Conservation (phyloP, 2,113 vertebrate genomes). For the Brachyistius frenatus region DNA sequence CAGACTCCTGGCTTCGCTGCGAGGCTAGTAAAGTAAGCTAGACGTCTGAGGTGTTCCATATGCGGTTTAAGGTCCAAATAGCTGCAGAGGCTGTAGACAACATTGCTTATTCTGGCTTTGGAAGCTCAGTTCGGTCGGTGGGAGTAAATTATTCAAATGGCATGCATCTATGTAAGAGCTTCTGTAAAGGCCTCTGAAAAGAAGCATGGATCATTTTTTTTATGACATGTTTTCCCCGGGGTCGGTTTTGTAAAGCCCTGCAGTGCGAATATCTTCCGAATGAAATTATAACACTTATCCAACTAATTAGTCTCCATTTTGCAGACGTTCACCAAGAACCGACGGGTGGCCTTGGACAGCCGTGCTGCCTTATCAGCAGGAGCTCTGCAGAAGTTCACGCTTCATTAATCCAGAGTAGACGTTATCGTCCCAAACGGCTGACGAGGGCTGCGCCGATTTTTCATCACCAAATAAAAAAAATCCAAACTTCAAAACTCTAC, state of each 20-base stretch:
- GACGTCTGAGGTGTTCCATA: conserved; percentile 76
- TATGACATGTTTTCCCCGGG: background rate
- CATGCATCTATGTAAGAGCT: conserved; percentile 33
- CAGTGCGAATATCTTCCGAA: conserved; percentile 17
- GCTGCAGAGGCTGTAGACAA: conserved; percentile 64
- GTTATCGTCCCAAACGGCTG: conserved; percentile 26
- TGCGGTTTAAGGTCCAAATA: conserved; percentile 61
- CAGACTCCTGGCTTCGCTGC: conserved; percentile 64
- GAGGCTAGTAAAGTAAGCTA: conserved; percentile 70
- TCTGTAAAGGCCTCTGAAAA: conserved; percentile 32
- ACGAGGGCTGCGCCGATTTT: conserved; percentile 7
- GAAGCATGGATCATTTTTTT: background rate
- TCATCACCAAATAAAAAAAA: conserved; percentile 51
- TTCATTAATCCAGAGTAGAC: conserved; percentile 10
- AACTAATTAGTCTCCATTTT: conserved; percentile 27
- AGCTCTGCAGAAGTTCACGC: conserved; percentile 29
- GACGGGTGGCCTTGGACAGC: conserved; percentile 29
- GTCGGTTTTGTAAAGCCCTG: conserved; percentile 10
- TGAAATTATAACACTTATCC: background rate
- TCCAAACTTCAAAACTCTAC: conserved; percentile 24
- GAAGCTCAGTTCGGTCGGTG: conserved; percentile 42
- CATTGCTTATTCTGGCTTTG: conserved; percentile 67
- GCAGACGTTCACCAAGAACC: background rate
- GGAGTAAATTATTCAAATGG: conserved; percentile 54
- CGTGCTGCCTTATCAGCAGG: background rate